A percentile compares a stretch with the other conserved stretches of the same genome.
Evolutionary conservation across 2,888 invertebrate genomes (phyloP).

Genomic region (Aradus depressus): DNA sequence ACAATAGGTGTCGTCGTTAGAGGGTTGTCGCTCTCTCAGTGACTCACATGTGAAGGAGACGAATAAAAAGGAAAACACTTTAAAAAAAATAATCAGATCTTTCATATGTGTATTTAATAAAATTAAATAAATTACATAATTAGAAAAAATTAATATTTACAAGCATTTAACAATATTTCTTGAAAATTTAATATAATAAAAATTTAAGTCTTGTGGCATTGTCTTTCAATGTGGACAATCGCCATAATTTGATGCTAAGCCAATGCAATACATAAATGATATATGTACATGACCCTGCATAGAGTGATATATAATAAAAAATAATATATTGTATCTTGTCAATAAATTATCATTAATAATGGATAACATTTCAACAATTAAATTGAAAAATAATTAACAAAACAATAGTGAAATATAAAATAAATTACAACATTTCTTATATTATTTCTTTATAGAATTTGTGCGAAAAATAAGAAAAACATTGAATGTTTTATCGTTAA

Average conservation of each 20-base stretch:
- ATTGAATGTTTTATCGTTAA: no score
- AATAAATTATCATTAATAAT: no score
- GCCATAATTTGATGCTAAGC: slow-evolving; percentile 21
- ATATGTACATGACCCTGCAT: slow-evolving; percentile 26
- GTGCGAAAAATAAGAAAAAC: no score
- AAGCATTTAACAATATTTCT: slow-evolving; percentile 25
- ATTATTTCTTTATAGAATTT: no score
- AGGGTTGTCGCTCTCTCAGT: no score
- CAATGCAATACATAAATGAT: slow-evolving; percentile 6
- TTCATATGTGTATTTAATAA: slow-evolving; percentile 28
- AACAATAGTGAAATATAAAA: no score
- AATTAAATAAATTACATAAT: slow-evolving; percentile 31
- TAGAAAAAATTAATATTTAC: slow-evolving; percentile 29
- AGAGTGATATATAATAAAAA: slow-evolving; percentile 8
- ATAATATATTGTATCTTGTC: no score
- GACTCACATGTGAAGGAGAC: no score
- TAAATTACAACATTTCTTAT: no score
- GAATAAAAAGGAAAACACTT: background rate
- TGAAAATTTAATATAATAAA: slow-evolving; percentile 25
- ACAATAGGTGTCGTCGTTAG: no score
- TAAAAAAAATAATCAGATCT: slow-evolving; percentile 10
- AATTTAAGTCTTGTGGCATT: slow-evolving; percentile 26
- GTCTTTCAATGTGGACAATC: slow-evolving; percentile 27
- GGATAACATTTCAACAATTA: no score
- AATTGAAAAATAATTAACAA: no score